Conservation (phyloP, 2,797 vertebrate species). For the Brachymystax lenok region DNA sequence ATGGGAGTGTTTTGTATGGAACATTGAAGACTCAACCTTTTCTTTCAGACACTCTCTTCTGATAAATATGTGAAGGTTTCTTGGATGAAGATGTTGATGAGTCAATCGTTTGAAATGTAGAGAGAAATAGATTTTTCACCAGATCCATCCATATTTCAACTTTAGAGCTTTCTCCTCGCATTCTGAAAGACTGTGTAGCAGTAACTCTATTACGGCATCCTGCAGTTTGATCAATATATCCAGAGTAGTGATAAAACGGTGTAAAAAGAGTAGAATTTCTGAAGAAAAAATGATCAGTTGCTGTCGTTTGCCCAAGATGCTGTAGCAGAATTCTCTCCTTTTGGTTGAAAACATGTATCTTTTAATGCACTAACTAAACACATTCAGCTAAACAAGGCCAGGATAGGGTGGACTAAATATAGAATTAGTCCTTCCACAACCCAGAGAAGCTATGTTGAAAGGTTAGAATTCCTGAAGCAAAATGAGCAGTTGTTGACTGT, state of each 20-base stretch:
- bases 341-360: neutral
- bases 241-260: neutral
- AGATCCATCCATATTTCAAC: neutral
- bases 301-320: neutral
- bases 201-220: neutral
- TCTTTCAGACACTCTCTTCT: neutral
- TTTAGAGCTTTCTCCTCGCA: neutral
- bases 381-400: neutral
- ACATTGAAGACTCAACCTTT: neutral
- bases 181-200: neutral
- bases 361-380: neutral
- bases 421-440: too few relatives aligned
- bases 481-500: too few relatives aligned
- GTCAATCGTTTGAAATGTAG: neutral
- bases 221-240: neutral
- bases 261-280: neutral
- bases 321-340: neutral
- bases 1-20: neutral
- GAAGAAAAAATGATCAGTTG: neutral
- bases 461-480: too few relatives aligned
- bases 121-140: neutral
- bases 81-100: neutral
- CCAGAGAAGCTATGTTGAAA: too few relatives aligned
- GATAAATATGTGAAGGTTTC: neutral
- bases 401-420: neutral